Percentiles rank a stretch among this genome's conserved stretches.
These are phyloP conservation scores for Phymanthus crucifer DNA, from an alignment of 92 coral and sea anemone species.

Conservation along the genomic window DNA sequence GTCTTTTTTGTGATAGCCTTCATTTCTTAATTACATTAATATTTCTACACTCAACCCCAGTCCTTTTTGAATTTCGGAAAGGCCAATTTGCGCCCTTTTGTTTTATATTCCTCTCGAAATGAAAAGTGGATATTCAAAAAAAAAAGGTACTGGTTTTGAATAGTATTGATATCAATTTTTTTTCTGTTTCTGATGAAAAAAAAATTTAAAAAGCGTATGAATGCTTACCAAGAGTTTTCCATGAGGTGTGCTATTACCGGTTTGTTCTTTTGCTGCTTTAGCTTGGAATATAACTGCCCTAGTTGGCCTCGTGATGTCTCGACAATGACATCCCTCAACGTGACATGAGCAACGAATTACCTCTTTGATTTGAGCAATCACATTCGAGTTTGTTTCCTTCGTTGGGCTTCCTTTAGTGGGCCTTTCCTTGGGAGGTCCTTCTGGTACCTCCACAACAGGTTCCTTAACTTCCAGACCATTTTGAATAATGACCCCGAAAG, in stretches of 20 bases:
- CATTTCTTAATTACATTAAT: too few relatives aligned
- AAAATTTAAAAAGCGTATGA: too few relatives aligned
- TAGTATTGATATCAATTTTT: too few relatives aligned
- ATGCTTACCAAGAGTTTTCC: conserved; percentile 68
- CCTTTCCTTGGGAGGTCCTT: conserved; percentile 24
- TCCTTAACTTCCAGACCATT: conserved; percentile 77
- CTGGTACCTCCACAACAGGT: conserved; percentile 7
- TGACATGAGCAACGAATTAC: conserved; percentile 59
- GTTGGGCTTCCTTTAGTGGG: neutral
- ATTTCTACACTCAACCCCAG: too few relatives aligned
- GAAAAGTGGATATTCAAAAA: neutral
- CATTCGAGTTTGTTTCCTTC: conserved; percentile 39
- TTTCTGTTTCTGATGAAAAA: neutral
- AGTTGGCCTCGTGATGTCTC: conserved; percentile 79
- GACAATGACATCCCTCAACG: conserved; percentile 64
- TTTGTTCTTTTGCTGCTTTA: conserved; percentile 34
- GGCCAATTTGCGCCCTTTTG: too few relatives aligned
- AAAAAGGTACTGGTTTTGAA: too few relatives aligned
- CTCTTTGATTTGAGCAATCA: conserved; percentile 73
- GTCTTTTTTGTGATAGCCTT: too few relatives aligned
- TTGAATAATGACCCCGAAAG: conserved; percentile 70
- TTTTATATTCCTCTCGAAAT: too few relatives aligned
- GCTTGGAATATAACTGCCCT: conserved; percentile 61
- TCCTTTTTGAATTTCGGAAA: too few relatives aligned
- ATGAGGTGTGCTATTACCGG: conserved; percentile 23